These are phyloP conservation scores for Syrista parreyssii DNA, from an alignment of 2,888 invertebrate species.

Conservation along the genomic window DNA sequence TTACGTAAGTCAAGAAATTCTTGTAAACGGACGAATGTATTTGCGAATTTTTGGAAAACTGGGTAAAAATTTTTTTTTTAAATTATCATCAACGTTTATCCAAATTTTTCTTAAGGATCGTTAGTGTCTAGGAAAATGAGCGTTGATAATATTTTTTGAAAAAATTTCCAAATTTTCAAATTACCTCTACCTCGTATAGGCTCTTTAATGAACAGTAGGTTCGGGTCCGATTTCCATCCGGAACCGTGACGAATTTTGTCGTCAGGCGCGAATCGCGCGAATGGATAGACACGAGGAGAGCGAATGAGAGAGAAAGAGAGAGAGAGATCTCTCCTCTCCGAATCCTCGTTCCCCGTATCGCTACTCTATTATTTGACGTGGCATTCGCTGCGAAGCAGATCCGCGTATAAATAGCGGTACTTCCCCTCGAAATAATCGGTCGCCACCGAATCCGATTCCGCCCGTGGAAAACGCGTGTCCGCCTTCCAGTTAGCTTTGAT, in stretches of 20 bases:
- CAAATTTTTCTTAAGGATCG: background rate
- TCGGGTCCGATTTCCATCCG: background rate
- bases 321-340: background rate
- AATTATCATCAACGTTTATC: background rate
- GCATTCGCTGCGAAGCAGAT: background rate
- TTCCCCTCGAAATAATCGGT: background rate
- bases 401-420: background rate
- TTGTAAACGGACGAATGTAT: no score
- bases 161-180: background rate
- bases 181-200: background rate
- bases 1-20: no score
- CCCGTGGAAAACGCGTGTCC: conserved; percentile 1
- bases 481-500: conserved; percentile 31
- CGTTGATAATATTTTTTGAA: background rate
- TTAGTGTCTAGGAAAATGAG: background rate
- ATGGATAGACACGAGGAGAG: background rate
- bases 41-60: no score
- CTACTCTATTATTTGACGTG: background rate
- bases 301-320: background rate
- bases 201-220: background rate
- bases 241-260: background rate
- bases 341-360: background rate
- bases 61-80: no score
- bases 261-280: background rate
- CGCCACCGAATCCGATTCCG: background rate